Evolutionary conservation across 2,113 vertebrate genomes (phyloP), one percentile per base, ranked within the genome.

Genomic region (Barbus barbus): DNA sequence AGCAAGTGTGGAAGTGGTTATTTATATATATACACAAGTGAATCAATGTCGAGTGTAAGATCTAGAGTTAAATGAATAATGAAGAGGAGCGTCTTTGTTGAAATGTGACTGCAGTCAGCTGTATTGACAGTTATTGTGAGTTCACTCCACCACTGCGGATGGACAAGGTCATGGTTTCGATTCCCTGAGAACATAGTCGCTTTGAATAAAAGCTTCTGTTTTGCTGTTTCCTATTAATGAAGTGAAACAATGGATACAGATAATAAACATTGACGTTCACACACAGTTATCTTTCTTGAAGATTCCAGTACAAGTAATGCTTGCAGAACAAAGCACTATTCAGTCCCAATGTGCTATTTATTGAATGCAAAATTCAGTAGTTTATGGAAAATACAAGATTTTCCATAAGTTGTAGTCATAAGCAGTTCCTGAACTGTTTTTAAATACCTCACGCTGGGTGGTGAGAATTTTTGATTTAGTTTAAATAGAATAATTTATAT

Each of bases 401-500:
- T 72, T 72, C 4, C 12, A 46, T 46, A 46, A n/a, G 31, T 36
- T 78, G 22, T 13, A n/a, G 22, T 61, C 46, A 78, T 41, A 78
- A 78, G n/a, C 22, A 16, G 3, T 18, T 41, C 13, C 28, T 78
- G 28, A 60, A 36, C 5, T 24, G 28, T 36, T 41, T 31, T 78
- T 78, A 41, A 38, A 26, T 26, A 20, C 13, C 56, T 78, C 56
- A 41, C n/a, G 26, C 33, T 24, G 33, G 56, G 76, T 18, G 76
- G 56, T 78, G 33, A 26, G 33, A 18, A 24, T 78, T 78, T 41
- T 26, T 44, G 33, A 78, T 61, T 60, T 78, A 78, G 76, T 61
- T 61, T 78, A 78, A 78, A 61, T 44, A 20, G 77, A 78, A 78
- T 78, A 78, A 26, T 78, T 41, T 16, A 78, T 78, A 41, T 44